These are phyloP conservation scores for Lepidothrix coronata DNA, from an alignment of 2,113 vertebrate species.

Conservation along the genomic window DNA sequence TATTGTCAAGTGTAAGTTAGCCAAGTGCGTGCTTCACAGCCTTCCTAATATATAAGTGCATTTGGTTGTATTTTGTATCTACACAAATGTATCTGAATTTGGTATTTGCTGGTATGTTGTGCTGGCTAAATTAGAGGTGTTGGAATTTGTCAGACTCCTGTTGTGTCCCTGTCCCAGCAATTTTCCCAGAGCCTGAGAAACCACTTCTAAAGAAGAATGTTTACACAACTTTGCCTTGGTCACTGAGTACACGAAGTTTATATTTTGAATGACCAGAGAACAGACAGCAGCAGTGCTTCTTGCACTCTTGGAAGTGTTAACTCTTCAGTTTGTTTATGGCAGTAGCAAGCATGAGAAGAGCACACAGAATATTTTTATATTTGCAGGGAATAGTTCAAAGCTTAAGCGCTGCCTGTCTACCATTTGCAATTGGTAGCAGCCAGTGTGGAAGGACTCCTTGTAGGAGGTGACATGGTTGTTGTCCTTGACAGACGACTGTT, in stretches of 20 bases:
- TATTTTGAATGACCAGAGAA: not conserved
- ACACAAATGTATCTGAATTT: not conserved
- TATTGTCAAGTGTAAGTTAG: constrained; percentile 23
- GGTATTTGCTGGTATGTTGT: not conserved
- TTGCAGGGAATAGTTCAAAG: not conserved
- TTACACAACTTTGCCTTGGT: constrained; percentile 2
- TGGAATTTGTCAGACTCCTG: constrained; percentile 35
- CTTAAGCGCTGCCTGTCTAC: not conserved
- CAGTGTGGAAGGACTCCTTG: not conserved
- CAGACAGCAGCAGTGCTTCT: not conserved
- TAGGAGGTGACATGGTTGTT: not conserved
- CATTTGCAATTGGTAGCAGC: not conserved
- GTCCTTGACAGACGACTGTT: not conserved
- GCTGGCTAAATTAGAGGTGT: not conserved
- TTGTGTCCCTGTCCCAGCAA: not conserved
- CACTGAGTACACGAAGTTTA: not conserved
- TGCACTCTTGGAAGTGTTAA: not conserved
- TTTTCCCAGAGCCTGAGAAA: constrained; percentile 48
- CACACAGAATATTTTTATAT: not conserved
- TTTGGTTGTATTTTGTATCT: not conserved
- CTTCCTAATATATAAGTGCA: not conserved
- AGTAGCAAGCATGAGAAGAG: not conserved
- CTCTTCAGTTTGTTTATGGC: not conserved
- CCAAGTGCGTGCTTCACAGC: not conserved
- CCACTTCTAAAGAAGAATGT: constrained; percentile 32